Evolutionary conservation across 2,888 invertebrate species (phyloP).

Genomic region (Dioctria linearis): DNA sequence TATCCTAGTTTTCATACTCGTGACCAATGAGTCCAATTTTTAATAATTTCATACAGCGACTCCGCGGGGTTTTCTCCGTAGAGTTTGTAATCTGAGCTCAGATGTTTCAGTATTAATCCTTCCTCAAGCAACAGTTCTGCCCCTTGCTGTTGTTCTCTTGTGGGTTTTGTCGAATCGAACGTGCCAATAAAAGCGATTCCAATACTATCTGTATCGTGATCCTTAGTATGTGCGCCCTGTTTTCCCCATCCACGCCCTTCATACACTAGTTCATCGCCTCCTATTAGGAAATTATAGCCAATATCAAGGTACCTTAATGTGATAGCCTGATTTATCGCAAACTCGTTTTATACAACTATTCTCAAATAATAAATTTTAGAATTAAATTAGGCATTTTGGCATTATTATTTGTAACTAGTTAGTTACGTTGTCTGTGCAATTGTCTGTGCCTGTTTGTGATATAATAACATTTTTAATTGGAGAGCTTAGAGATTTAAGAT

Average conservation of each 20-base stretch:
- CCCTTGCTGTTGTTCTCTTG: slow-evolving; percentile 73
- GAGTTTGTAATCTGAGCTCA: slow-evolving; percentile 12
- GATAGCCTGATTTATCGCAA: background rate
- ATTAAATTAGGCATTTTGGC: too few relatives aligned
- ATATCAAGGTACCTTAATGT: slow-evolving; percentile 69
- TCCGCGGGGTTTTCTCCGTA: slow-evolving; percentile 85
- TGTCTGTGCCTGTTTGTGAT: slow-evolving; percentile 33
- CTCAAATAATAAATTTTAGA: too few relatives aligned
- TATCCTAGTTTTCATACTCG: background rate
- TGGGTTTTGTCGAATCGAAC: slow-evolving; percentile 66
- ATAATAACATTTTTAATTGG: slow-evolving; percentile 28
- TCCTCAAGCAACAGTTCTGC: slow-evolving; percentile 74
- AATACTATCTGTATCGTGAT: slow-evolving; percentile 66
- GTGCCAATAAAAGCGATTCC: slow-evolving; percentile 67
- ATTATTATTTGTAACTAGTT: too few relatives aligned
- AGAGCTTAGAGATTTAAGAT: slow-evolving; percentile 67
- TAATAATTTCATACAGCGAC: slow-evolving; percentile 75
- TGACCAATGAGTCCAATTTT: slow-evolving; percentile 78
- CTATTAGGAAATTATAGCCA: slow-evolving; percentile 67
- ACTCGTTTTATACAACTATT: too few relatives aligned
- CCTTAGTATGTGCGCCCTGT: slow-evolving; percentile 66
- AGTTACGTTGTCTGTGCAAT: background rate
- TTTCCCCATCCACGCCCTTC: slow-evolving; percentile 67
- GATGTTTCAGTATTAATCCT: slow-evolving; percentile 72
- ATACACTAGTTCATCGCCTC: slow-evolving; percentile 67